Evolutionary conservation across 2,888 invertebrate species (phyloP), one percentile per base, ranked within the genome.

Genomic region (Ephialtes manifestator): DNA sequence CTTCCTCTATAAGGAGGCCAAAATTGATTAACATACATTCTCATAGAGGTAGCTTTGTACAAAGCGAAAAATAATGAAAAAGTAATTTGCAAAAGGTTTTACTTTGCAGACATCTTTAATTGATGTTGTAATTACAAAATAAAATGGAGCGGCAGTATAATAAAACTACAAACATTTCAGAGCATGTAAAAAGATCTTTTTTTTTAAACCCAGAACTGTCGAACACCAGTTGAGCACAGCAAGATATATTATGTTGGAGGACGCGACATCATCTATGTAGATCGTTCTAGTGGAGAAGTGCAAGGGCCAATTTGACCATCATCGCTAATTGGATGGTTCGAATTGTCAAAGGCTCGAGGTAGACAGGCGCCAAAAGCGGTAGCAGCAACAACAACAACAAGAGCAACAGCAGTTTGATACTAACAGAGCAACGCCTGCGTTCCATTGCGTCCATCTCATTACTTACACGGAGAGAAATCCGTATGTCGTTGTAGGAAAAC

Each of bases 321-420:
- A 71, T 71, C 71, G 58, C 71, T 85, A 85, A 85, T 85, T 85
- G 85, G 71, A 58, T 71, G 71, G 77, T 76, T 76, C 51, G 75
- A 79, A 82, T 72, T 35, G 79, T 85, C 85, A 85, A 82, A 85
- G 85, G 85, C 67, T 58, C 53, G 51, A 48, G 82, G 65, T 55
- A 70, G 39, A 63, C 60, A 67, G 78, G 58, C 53, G 81, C 35
- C 48, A 15, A 28, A 68, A 28, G 43, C 46, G 8, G 46, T 20
- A 46, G 43, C 46, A 68, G 39, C 63, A 28, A 2, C 39, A 35
- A 2, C 20, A n/a, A 13, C 31, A 60, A n/a, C 13, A 48, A 18
- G n/a, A 31, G 28, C n/a, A 35, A n/a, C 68, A 55, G 63, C 39
- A 65, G 75, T 65, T 75, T 79, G 85, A 82, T 71, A 75, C 58